phyloP scores from a whole-genome alignment of 2,888 invertebrate species.

The Amorpha juglandis region DNA sequence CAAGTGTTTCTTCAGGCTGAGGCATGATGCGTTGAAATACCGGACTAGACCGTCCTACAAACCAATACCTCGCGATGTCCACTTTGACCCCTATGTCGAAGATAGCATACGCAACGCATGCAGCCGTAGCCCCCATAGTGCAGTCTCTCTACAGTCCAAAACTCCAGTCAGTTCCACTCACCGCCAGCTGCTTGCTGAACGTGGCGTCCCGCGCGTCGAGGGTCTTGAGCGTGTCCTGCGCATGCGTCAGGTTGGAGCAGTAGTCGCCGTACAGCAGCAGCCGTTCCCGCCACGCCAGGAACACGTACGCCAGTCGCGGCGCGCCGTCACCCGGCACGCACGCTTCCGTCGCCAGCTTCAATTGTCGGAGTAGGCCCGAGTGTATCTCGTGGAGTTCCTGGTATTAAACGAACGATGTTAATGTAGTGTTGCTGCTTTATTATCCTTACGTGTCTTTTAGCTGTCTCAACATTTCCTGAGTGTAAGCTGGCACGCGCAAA shows the following conservation, averaged over 20 bases:
- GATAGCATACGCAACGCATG: too few relatives aligned
- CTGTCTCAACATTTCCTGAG: too few relatives aligned
- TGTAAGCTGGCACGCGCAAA: too few relatives aligned
- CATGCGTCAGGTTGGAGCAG: conserved; percentile 95
- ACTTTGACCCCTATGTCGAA: too few relatives aligned
- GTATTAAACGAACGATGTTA: neutral
- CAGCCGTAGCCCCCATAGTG: too few relatives aligned
- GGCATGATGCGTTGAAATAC: too few relatives aligned
- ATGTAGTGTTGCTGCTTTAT: too few relatives aligned
- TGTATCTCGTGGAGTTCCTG: conserved; percentile 95
- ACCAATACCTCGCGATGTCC: too few relatives aligned
- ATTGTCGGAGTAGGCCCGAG: conserved; percentile 91
- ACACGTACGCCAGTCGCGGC: conserved; percentile 89
- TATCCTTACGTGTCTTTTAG: too few relatives aligned
- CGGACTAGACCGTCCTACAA: too few relatives aligned
- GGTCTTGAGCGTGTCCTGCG: conserved; percentile 93
- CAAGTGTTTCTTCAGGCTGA: too few relatives aligned
- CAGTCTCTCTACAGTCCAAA: too few relatives aligned
- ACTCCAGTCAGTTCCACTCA: conserved; percentile 63
- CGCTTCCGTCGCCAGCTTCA: conserved; percentile 88
- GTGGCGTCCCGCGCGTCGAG: conserved; percentile 87
- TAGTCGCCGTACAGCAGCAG: conserved; percentile 98
- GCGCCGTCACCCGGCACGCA: conserved; percentile 80
- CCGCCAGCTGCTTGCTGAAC: conserved; percentile 88
- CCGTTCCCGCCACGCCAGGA: conserved; percentile 94